Percentiles rank a stretch among this genome's conserved stretches.
Conservation (phyloP, 2,113 vertebrate species). For the Spheniscus mendiculus region DNA sequence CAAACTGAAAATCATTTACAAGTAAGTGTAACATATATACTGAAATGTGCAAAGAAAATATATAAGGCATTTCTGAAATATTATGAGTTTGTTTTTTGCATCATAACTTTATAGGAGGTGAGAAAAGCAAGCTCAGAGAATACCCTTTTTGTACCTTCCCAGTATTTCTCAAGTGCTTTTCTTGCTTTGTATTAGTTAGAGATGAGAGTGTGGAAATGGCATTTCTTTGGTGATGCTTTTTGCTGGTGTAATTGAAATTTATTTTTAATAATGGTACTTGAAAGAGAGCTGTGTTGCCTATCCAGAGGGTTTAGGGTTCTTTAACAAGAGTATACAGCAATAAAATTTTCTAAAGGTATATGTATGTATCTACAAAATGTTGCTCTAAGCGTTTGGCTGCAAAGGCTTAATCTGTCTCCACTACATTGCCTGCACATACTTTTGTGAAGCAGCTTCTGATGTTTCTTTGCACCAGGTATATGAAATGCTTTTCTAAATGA, state of each 20-base stretch:
- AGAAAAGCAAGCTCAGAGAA: not conserved
- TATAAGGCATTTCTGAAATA: rapidly evolving
- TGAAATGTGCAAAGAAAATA: not conserved
- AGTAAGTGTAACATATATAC: not conserved
- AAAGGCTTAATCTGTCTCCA: not conserved
- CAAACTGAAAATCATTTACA: not conserved
- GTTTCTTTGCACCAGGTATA: not conserved
- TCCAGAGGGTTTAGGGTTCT: not conserved
- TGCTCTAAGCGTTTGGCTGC: not conserved
- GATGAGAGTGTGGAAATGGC: not conserved
- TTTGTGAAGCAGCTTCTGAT: not conserved
- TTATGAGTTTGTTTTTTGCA: not conserved
- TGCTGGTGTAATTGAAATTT: not conserved
- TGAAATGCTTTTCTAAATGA: not conserved
- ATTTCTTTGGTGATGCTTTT: not conserved
- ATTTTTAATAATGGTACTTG: not conserved
- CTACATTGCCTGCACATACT: not conserved
- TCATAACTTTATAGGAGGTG: rapidly evolving
- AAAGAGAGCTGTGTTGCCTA: not conserved
- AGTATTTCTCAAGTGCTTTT: not conserved
- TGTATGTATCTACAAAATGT: not conserved
- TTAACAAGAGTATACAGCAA: not conserved
- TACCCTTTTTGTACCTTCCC: not conserved
- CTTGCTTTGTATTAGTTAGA: not conserved
- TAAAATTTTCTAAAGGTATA: not conserved